A percentile compares a stretch with the other conserved stretches of the same genome.
These are phyloP conservation scores for Hedya salicella DNA, from an alignment of 2,888 invertebrate species.

Conservation along the genomic window DNA sequence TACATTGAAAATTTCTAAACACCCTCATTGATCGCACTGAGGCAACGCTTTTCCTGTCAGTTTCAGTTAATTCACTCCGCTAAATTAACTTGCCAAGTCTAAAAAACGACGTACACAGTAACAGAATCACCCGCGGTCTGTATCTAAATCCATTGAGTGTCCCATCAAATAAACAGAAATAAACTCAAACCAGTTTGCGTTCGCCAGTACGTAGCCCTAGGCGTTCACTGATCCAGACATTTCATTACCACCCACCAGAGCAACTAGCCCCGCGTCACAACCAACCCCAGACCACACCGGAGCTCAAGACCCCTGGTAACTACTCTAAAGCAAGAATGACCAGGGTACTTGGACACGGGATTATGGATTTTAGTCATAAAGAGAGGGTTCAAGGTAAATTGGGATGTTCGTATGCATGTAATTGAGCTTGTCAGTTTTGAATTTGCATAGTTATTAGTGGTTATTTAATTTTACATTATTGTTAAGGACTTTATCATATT, in stretches of 20 bases:
- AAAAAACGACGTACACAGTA: slow-evolving; percentile 15
- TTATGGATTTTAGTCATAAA: slow-evolving; percentile 43
- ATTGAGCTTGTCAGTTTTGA: slow-evolving; percentile 62
- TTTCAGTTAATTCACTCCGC: slow-evolving; percentile 11
- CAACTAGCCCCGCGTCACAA: slow-evolving; percentile 43
- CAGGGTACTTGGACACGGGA: slow-evolving; percentile 46
- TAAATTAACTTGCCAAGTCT: slow-evolving; percentile 20
- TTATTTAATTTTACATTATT: slow-evolving; percentile 54
- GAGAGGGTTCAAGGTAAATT: slow-evolving; percentile 45
- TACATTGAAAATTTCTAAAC: too few species aligned
- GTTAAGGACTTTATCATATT: slow-evolving; percentile 31
- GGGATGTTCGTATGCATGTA: slow-evolving; percentile 49
- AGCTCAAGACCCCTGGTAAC: slow-evolving; percentile 26
- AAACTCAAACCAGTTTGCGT: slow-evolving; percentile 39
- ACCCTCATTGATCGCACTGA: too few species aligned
- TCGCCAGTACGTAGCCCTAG: slow-evolving; percentile 51
- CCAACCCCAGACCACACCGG: background rate
- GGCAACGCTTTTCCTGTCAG: background rate
- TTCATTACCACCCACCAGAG: slow-evolving; percentile 51
- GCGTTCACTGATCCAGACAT: slow-evolving; percentile 61
- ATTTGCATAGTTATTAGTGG: slow-evolving; percentile 77
- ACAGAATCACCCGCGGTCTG: slow-evolving; percentile 2
- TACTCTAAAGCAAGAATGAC: slow-evolving; percentile 39
- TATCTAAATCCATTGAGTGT: slow-evolving; percentile 37
- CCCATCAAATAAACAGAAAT: slow-evolving; percentile 29